These are phyloP conservation scores for Cherax quadricarinatus DNA, from an alignment of 1,140 invertebrate genomes.

Conservation along the genomic window DNA sequence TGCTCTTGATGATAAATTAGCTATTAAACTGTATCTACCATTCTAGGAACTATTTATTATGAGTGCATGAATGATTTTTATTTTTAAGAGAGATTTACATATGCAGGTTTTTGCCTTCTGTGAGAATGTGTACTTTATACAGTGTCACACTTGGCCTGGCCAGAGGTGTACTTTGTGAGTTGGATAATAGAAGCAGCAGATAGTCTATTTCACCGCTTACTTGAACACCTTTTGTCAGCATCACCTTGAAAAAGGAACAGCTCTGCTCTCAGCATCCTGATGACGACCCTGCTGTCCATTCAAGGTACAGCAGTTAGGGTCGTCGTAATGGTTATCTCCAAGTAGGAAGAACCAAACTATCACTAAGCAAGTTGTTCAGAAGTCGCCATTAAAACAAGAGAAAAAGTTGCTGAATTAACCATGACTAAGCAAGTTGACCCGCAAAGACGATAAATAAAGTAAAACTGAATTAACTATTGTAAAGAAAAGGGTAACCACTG, in stretches of 20 bases:
- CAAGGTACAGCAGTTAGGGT: too few species aligned
- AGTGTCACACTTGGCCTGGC: background rate
- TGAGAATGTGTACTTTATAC: background rate
- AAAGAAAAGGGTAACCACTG: too few species aligned
- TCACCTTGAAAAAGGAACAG: background rate
- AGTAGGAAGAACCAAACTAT: too few species aligned
- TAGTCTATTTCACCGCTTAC: background rate
- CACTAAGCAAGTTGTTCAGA: too few species aligned
- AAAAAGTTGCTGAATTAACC: too few species aligned
- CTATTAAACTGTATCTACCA: slow-evolving; percentile 16
- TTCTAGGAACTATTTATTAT: slow-evolving; percentile 28
- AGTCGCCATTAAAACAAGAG: too few species aligned
- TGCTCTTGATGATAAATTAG: slow-evolving; percentile 11
- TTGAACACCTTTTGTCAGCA: background rate
- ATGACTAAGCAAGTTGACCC: too few species aligned
- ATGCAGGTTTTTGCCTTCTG: background rate
- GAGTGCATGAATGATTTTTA: slow-evolving; percentile 39
- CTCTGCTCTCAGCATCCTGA: too few species aligned
- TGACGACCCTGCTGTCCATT: too few species aligned
- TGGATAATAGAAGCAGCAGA: background rate
- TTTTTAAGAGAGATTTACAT: background rate
- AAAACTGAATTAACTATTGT: too few species aligned
- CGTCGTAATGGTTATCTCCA: too few species aligned
- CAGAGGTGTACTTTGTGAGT: background rate
- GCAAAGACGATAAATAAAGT: too few species aligned